phyloP scores from a whole-genome alignment of 2,113 vertebrate species.

The Pardalotus punctatus region DNA sequence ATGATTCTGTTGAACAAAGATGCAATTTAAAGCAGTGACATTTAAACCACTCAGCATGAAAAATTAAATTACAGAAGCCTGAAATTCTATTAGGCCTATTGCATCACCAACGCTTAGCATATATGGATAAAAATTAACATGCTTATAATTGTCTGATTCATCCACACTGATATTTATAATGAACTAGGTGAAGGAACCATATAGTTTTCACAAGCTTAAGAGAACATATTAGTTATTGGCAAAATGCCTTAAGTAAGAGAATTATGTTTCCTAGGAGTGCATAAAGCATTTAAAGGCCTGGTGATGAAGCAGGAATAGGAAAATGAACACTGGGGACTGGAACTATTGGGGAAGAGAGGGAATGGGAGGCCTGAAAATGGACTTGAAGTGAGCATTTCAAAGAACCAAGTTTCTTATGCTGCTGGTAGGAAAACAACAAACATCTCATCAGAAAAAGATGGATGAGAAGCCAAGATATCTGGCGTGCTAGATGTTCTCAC shows the following conservation, averaged over 20 bases:
- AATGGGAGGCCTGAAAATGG: not conserved
- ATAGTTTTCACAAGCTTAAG: not conserved
- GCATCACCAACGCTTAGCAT: not conserved
- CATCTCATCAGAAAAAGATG: not conserved
- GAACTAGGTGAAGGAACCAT: not conserved
- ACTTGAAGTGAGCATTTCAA: fast-evolving
- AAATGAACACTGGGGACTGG: not conserved
- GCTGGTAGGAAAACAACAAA: not conserved
- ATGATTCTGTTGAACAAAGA: not conserved
- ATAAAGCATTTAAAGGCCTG: not conserved
- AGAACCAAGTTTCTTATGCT: not conserved
- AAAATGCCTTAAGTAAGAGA: not conserved
- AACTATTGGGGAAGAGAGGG: not conserved
- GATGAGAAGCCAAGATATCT: not conserved
- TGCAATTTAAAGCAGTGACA: not conserved
- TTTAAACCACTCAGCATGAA: not conserved
- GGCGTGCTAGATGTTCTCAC: fast-evolving
- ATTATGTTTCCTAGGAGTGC: not conserved
- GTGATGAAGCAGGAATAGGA: not conserved
- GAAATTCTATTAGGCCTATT: not conserved
- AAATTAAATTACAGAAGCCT: not conserved
- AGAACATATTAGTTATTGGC: not conserved
- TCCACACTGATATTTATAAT: not conserved
- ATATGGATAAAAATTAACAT: not conserved
- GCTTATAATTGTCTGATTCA: not conserved